Evolutionary conservation across 23 tunicate species (phyloP), one percentile per base, ranked within the genome.

Genomic region (Halocynthia aurantium): DNA sequence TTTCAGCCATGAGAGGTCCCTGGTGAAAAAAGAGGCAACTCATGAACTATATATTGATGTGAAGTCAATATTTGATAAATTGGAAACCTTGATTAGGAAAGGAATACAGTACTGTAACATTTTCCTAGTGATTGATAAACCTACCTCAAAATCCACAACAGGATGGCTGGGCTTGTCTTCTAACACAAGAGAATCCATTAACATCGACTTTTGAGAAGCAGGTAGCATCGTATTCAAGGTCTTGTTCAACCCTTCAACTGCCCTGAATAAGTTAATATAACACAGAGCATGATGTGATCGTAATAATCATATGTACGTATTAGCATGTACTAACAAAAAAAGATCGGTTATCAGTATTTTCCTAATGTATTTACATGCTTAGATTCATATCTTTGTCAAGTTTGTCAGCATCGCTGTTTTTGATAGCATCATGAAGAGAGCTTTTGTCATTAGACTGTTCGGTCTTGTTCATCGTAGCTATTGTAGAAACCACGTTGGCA

Each of bases 401-500:
- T 10, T 71, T 71, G 31, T 74, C 78, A 49, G 78, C 31, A 56
- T 74, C 62, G 22, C 78, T 19, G 5, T 49, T 54, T 74, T 74
- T 54, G 40, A 74, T 74, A 53, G 78, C 56, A 12, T 74, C 62
- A 56, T 74, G 78, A 8, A 74, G 10, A 12, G 78, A 74, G 8
- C 22, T 17, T 54, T 74, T 62, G 9, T 55, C 60, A 10, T 49
- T 40, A 65, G 10, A 20, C n/a, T 40, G 15, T 20, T 52, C 64
- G 8, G 61, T 40, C 72, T 79, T 76, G 52, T 79, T 84, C 65
- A 89, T 13, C 20, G 82, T 74, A 53, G 96, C 96, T 8, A 89
- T 84, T 12, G 96, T 80, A 7, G 96, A 89, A 6, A 89, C 96
- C 11, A 89, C 96, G 51, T 80, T 89, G 67, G 96, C 96, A 6